Evolutionary conservation across 2,113 vertebrate genomes (phyloP).

Genomic region (Pogona vitticeps): DNA sequence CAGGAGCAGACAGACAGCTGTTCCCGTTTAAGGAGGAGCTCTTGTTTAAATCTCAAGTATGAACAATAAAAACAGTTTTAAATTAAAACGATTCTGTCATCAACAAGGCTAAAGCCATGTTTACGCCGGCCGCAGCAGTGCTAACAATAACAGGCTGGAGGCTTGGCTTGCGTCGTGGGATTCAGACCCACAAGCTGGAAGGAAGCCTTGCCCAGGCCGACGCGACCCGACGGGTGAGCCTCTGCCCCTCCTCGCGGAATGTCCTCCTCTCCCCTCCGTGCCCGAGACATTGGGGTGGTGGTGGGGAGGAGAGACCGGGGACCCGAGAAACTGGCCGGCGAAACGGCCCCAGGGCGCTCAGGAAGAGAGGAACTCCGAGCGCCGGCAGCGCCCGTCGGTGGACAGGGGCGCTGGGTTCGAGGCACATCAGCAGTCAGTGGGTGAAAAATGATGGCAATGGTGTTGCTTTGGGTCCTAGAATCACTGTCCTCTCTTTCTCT

Average conservation of each 20-base stretch:
- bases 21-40: neutral
- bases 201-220: neutral
- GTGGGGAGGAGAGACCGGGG: no score
- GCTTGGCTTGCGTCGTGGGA: no score
- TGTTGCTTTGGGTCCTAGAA: no score
- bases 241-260: neutral
- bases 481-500: no score
- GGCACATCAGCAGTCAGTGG: no score
- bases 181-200: neutral
- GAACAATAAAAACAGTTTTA: conserved; percentile 15
- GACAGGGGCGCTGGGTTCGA: no score
- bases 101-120: conserved; percentile 11
- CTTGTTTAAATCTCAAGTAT: neutral
- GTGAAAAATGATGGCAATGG: no score
- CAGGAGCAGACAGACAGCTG: conserved; percentile 11
- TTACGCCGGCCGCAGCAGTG: conserved; percentile 6
- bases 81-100: neutral
- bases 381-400: no score
- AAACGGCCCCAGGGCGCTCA: no score
- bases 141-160: neutral
- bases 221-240: neutral
- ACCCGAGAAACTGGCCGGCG: neutral
- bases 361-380: no score
- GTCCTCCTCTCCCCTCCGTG: neutral
- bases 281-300: no score